A percentile compares a stretch with the other conserved stretches of the same genome.
Evolutionary conservation across 2,113 vertebrate species (phyloP).

Genomic region (Merops nubicus): DNA sequence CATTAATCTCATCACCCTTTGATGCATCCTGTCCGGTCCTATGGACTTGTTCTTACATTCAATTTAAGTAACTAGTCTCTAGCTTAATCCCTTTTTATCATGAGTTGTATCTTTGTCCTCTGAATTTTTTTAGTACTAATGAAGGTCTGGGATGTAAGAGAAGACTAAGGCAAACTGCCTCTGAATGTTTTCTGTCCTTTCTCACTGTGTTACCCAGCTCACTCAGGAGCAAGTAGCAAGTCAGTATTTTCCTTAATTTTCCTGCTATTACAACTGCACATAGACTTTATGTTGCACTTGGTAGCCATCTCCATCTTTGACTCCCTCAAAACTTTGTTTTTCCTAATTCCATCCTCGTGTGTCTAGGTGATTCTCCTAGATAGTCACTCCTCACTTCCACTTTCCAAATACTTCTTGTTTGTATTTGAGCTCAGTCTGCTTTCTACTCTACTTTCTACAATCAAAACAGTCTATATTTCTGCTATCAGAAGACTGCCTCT

Average conservation of each 20-base stretch:
- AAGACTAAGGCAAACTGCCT: not conserved
- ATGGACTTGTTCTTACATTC: not conserved
- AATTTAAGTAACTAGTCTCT: not conserved
- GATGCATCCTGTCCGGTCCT: not conserved
- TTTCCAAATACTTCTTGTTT: not conserved
- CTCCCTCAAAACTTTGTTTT: not conserved
- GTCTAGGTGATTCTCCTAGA: not conserved
- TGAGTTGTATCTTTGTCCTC: not conserved
- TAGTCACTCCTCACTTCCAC: not conserved
- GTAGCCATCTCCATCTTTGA: not conserved
- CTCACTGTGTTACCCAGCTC: not conserved
- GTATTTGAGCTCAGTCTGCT: not conserved
- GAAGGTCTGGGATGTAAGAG: not conserved
- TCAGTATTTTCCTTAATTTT: not conserved
- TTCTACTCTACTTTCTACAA: not conserved
- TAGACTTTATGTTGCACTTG: not conserved
- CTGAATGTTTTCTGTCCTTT: not conserved
- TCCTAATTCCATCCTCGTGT: not conserved
- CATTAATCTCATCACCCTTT: not conserved
- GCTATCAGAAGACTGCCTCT: not conserved
- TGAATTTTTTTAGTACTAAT: not conserved
- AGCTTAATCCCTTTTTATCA: not conserved
- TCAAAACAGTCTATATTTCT: rapidly evolving
- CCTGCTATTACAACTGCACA: not conserved
- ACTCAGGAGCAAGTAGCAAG: not conserved